Conservation (phyloP, 2,113 vertebrate genomes). For the Carassius gibelio region DNA sequence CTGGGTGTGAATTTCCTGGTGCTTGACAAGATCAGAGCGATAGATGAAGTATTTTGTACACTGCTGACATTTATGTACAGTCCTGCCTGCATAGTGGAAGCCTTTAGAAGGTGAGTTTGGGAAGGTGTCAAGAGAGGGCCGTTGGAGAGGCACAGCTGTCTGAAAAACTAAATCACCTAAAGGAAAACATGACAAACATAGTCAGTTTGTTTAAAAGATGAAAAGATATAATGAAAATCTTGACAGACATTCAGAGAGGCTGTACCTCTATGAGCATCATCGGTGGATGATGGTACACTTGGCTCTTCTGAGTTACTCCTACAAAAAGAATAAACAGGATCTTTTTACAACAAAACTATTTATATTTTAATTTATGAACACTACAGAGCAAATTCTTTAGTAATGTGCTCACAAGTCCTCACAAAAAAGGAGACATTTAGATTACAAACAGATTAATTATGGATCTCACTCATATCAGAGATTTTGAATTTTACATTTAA, state of each 20-base stretch:
- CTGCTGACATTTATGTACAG: slow-evolving; percentile 72
- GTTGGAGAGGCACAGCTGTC: slow-evolving; percentile 10
- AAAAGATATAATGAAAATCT: not conserved
- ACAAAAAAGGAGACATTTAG: not conserved
- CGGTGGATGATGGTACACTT: not conserved
- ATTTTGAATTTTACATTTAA: not conserved
- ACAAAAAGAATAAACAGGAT: slow-evolving; percentile 2
- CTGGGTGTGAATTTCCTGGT: slow-evolving; percentile 66
- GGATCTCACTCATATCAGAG: not conserved
- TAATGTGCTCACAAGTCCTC: not conserved
- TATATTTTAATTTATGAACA: not conserved
- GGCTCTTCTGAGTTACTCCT: slow-evolving; percentile 33
- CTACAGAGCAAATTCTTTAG: not conserved
- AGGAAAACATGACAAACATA: not conserved
- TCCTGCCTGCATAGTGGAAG: slow-evolving; percentile 48
- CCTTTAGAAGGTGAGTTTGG: slow-evolving; percentile 18
- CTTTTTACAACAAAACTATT: not conserved
- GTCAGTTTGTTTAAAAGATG: not conserved
- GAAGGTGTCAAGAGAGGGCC: not conserved
- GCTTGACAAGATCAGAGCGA: slow-evolving; percentile 73
- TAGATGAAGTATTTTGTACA: slow-evolving; percentile 74
- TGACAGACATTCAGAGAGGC: not conserved
- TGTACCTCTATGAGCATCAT: slow-evolving; percentile 19
- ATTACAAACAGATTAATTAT: not conserved
- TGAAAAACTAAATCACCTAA: slow-evolving; percentile 19